Base-by-base conservation (phyloP, 2,113 vertebrate genomes). In the Solenodon paradoxus region DNA sequence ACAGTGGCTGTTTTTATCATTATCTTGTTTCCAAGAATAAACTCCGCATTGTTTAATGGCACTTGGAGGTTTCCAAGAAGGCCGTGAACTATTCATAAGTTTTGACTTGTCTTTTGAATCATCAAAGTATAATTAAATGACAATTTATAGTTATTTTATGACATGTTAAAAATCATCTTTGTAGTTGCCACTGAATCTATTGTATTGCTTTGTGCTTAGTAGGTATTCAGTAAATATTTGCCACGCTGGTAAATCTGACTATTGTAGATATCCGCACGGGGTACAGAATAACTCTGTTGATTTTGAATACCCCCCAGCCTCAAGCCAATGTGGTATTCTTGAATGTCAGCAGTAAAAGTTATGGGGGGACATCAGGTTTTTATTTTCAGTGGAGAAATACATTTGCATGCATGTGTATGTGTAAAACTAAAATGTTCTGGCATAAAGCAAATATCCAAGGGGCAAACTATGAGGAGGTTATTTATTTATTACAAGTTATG, bases 391-490 rank as follows among this genome's bases (percentile, higher is more conserved):
- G 92, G 78, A 92, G 79, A 88, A 97, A 97, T 87, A 85, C 89
- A 94, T 74, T 63, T 97, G 95, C 66, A 57, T 94, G 83, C 68
- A 3, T 94, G 59, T 85, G 79, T 96, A 92, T 95, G 77, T 78
- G 71, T 95, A 96, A 93, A 96, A 97, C 96, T 96, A 97, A 93
- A 92, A 97, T 95, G 63, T 72, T 97, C 86, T 97, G 97, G 94
- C 96, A 96, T 97, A 97, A 97, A 98, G 95, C 95, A 97, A 97
- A 95, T 98, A 97, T 97, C 98, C 97, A 95, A 97, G 89, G 97
- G 96, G 95, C 90, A 98, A 98, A 97, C 96, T 90, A 89, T 94
- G 80, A 85, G 72, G 90, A 96, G 90, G 96, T 97, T 97, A 93
- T 96, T 97, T 12, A 0, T 98, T 98, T 97, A 97, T 95, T 95